Conservation (phyloP, 53 echinoderm and acorn worm genomes). For the Echinometra lucunter region DNA sequence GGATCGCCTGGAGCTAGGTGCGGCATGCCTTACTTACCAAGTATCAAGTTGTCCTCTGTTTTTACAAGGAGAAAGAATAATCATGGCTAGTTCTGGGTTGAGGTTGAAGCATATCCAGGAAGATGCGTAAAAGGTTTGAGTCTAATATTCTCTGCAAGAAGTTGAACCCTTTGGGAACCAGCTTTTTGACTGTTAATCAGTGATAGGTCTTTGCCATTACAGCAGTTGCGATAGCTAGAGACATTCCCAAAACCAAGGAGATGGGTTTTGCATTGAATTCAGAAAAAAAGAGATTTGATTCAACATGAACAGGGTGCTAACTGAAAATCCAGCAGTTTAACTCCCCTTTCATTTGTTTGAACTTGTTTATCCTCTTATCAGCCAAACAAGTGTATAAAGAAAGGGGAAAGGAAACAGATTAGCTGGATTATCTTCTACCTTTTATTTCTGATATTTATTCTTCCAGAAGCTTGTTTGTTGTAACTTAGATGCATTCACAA, state of each 20-base stretch:
- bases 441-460: not conserved
- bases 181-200: not conserved
- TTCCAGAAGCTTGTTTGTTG: not conserved
- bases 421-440: not conserved
- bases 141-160: not conserved
- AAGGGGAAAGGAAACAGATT: not conserved
- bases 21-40: not conserved
- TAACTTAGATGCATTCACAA: not conserved
- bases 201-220: not conserved
- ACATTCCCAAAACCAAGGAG: not conserved
- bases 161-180: not conserved
- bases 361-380: not conserved
- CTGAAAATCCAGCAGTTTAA: too few species aligned
- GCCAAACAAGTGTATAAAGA: not conserved
- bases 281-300: not conserved
- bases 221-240: not conserved
- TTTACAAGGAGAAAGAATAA: constrained; percentile 37
- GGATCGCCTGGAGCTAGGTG: not conserved
- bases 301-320: too few species aligned
- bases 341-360: not conserved
- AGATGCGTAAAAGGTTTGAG: not conserved
- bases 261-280: not conserved
- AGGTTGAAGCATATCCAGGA: not conserved
- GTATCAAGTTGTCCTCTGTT: constrained; percentile 34
- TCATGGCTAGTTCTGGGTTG: constrained; percentile 19